phyloP scores from a whole-genome alignment of 2,888 invertebrate species.

The Chrysopilus asiliformis region DNA sequence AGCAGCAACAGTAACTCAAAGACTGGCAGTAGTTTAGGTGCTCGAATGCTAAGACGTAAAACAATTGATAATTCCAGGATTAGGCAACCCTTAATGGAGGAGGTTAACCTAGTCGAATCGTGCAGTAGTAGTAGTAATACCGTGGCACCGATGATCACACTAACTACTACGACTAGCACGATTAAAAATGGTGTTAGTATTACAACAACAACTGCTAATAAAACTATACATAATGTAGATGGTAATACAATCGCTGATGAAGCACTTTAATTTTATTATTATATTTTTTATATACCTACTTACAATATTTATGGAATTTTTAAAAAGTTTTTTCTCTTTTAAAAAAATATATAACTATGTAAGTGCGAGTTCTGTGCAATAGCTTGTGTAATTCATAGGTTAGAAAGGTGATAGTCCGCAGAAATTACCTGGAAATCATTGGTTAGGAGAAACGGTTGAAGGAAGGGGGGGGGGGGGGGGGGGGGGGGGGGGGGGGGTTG shows the following conservation, averaged over 20 bases:
- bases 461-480: no score
- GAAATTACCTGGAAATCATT: no score
- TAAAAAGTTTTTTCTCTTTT: no score
- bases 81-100: conserved; percentile 31
- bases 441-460: no score
- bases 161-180: conserved; percentile 10
- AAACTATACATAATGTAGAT: conserved; percentile 15
- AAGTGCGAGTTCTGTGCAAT: no score
- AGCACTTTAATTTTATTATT: no score
- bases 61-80: conserved; percentile 28
- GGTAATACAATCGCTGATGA: not conserved
- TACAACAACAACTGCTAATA: conserved; percentile 13
- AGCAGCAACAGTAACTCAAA: conserved; percentile 5
- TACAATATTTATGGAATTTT: no score
- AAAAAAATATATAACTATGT: no score
- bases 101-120: conserved; percentile 13
- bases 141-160: not conserved
- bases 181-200: conserved; percentile 10
- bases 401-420: no score
- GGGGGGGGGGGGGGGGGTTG: no score
- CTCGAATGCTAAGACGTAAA: conserved; percentile 27
- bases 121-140: not conserved
- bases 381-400: no score
- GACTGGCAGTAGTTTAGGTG: conserved; percentile 14
- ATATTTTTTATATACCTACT: no score